phyloP scores from a whole-genome alignment of 2,797 vertebrate genomes.

The Sebastes kiyomatsui region DNA sequence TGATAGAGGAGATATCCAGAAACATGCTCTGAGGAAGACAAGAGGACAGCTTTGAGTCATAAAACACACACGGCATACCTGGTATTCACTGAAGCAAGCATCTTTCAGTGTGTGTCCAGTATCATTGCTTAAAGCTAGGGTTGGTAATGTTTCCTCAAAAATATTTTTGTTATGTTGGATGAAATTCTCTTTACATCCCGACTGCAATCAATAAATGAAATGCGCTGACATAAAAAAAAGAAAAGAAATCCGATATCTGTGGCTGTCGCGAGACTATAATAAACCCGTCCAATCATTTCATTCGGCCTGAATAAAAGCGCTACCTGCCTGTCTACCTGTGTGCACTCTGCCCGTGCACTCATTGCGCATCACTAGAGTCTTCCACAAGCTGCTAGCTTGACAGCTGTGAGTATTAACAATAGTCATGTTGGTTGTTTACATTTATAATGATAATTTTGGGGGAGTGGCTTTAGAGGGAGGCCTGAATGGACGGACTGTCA shows the following conservation, averaged over 20 bases:
- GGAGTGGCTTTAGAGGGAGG: neutral
- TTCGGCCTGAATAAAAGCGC: neutral
- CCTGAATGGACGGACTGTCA: no score
- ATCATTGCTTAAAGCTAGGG: neutral
- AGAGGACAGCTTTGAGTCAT: constrained; percentile 13
- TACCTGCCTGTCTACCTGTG: neutral
- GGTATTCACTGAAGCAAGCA: neutral
- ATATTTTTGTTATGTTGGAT: neutral
- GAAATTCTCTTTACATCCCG: neutral
- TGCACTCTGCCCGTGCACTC: neutral
- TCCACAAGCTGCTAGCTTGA: no score
- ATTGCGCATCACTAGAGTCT: neutral
- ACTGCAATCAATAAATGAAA: neutral
- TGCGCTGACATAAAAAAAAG: no score
- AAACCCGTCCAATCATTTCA: neutral
- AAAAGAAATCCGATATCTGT: no score
- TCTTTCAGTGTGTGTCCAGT: neutral
- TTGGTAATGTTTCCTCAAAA: neutral
- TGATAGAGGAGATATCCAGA: constrained; percentile 94
- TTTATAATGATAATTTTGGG: neutral
- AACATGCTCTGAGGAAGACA: constrained; percentile 90
- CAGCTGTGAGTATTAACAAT: neutral
- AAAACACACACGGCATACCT: neutral
- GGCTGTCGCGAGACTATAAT: neutral
- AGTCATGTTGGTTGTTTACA: neutral